A percentile compares a stretch with the other conserved stretches of the same genome.
Evolutionary conservation across 2,113 vertebrate genomes (phyloP).

Genomic region (Chlorodrepanis virens): DNA sequence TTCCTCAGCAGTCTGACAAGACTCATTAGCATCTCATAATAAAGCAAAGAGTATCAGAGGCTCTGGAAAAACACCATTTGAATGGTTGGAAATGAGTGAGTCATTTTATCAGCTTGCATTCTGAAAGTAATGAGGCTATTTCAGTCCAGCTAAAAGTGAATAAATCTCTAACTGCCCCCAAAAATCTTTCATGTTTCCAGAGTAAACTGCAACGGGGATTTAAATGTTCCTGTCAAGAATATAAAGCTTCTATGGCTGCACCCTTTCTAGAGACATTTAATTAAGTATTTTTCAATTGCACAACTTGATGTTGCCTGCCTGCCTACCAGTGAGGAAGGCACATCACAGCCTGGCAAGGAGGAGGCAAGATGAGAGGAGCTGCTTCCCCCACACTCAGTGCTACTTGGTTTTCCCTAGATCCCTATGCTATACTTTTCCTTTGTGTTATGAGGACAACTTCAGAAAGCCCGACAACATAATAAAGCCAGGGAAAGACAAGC

Average conservation of each 20-base stretch:
- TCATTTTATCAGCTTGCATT: not conserved
- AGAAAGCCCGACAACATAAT: constrained; percentile 68
- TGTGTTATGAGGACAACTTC: constrained; percentile 53
- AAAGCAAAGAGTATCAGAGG: not conserved
- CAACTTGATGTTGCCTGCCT: not conserved
- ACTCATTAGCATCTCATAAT: not conserved
- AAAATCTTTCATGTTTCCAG: not conserved
- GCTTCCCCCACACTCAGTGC: constrained; percentile 20
- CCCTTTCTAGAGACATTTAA: not conserved
- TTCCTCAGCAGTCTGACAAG: not conserved
- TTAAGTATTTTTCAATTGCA: not conserved
- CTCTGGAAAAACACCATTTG: not conserved
- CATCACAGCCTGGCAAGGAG: constrained; percentile 11
- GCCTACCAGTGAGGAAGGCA: not conserved
- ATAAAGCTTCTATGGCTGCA: not conserved
- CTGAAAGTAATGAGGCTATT: constrained; percentile 42
- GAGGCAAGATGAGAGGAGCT: constrained; percentile 39
- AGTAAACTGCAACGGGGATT: not conserved
- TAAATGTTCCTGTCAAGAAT: not conserved
- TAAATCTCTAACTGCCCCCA: not conserved
- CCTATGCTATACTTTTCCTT: constrained; percentile 56
- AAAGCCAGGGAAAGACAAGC: constrained; percentile 71
- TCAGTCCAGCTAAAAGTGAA: not conserved
- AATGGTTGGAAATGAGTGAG: constrained; percentile 18
- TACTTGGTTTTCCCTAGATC: constrained; percentile 42